Conservation (phyloP, 2,888 invertebrate species). For the Pachymerium ferrugineum region DNA sequence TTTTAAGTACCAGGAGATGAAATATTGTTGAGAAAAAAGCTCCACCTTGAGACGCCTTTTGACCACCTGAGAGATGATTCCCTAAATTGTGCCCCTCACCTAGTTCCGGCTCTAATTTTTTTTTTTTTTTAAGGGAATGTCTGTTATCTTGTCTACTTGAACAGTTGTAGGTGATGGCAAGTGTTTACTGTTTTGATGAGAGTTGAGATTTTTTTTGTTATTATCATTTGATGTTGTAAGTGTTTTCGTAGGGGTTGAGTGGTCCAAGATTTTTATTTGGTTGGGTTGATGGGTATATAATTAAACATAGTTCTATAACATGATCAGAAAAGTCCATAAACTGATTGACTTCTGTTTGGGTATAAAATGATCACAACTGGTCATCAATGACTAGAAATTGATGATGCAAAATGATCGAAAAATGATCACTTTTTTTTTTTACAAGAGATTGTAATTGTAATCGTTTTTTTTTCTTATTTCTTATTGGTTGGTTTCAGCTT, state of each 20-base stretch:
- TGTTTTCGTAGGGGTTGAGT: too few species aligned
- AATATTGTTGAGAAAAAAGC: not conserved
- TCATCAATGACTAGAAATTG: too few species aligned
- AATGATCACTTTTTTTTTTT: too few species aligned
- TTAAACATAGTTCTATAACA: too few species aligned
- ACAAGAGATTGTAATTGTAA: not conserved
- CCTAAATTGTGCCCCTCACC: constrained; percentile 8
- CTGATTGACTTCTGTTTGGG: too few species aligned
- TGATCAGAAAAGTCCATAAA: too few species aligned
- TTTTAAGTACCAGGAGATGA: too few species aligned
- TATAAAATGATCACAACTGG: too few species aligned
- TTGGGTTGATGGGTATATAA: too few species aligned
- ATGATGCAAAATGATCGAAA: too few species aligned
- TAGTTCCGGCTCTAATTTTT: not conserved
- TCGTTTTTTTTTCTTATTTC: not conserved
- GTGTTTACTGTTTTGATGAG: constrained; percentile 7
- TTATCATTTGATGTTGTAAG: too few species aligned
- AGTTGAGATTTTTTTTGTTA: too few species aligned
- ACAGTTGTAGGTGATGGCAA: constrained; percentile 2
- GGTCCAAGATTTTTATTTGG: not conserved
- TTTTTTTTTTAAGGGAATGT: not conserved
- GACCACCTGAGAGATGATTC: not conserved
- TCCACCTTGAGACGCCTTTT: constrained; percentile 22
- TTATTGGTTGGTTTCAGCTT: not conserved
- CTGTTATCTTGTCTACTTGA: constrained; percentile 6